Evolutionary conservation across 2,113 vertebrate species (phyloP).

Genomic region (Catharus minimus): DNA sequence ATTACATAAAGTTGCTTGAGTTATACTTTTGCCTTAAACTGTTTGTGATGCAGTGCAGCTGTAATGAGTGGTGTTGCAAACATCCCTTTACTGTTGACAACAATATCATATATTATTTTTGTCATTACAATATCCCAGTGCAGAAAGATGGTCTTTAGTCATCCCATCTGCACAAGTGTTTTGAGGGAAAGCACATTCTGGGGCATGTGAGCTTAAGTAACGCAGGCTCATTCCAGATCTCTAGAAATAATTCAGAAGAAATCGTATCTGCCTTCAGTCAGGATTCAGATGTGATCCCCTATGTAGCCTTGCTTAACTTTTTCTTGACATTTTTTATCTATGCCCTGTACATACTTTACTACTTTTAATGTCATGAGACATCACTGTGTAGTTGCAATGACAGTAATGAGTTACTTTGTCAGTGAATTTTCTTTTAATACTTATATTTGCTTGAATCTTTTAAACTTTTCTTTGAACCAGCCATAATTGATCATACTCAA

Average conservation of each 20-base stretch:
- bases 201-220: not conserved
- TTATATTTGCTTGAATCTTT: not conserved
- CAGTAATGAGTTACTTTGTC: not conserved
- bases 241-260: not conserved
- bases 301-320: not conserved
- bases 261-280: not conserved
- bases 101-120: not conserved
- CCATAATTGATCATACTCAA: not conserved
- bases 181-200: not conserved
- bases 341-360: accelerated
- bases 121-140: not conserved
- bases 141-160: not conserved
- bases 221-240: not conserved
- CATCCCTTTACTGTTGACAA: not conserved
- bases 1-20: not conserved
- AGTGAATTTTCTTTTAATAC: not conserved
- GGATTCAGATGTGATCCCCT: not conserved
- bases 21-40: not conserved
- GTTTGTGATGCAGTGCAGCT: not conserved
- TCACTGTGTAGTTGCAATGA: not conserved
- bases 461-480: not conserved
- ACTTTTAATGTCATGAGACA: not conserved
- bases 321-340: not conserved
- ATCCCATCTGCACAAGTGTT: not conserved
- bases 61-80: not conserved